Conservation (phyloP, 2,113 vertebrate species). For the Mirza zaza region DNA sequence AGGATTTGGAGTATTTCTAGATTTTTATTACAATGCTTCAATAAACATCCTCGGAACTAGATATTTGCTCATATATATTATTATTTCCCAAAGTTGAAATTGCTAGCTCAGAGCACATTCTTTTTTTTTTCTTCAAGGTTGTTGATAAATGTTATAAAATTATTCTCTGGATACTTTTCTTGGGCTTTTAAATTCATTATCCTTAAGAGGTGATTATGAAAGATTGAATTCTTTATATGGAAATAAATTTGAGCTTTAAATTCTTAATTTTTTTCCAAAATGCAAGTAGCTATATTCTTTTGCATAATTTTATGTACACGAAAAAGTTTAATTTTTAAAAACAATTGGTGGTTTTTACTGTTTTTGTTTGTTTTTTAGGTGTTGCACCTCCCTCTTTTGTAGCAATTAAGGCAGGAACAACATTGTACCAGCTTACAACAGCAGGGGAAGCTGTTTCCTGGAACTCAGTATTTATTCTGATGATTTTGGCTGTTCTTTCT, state of each 20-base stretch:
- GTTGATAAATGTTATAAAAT: constrained; percentile 12
- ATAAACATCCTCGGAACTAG: neutral
- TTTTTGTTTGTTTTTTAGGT: constrained; percentile 82
- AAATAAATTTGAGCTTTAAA: constrained; percentile 29
- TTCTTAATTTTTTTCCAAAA: neutral
- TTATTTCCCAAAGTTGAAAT: constrained; percentile 2
- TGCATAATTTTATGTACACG: neutral
- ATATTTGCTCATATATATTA: neutral
- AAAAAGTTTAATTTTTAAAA: constrained; percentile 17
- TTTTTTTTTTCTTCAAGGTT: neutral
- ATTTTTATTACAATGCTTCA: constrained; percentile 6
- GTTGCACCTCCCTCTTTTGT: constrained; percentile 98
- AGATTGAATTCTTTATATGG: neutral
- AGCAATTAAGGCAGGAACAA: constrained; percentile 98
- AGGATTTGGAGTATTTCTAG: neutral
- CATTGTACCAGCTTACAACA: constrained; percentile 97
- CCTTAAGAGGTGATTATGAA: constrained; percentile 9
- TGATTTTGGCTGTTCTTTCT: constrained; percentile 93
- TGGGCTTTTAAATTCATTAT: constrained; percentile 17
- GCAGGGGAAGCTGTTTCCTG: constrained; percentile 98
- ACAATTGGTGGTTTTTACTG: neutral
- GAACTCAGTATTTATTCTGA: constrained; percentile 96
- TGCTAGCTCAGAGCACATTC: neutral
- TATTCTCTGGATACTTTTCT: constrained; percentile 4
- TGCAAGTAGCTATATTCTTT: constrained; percentile 13